Evolutionary conservation across 2,113 vertebrate genomes (phyloP).

Genomic region (Cygnus buccinator): DNA sequence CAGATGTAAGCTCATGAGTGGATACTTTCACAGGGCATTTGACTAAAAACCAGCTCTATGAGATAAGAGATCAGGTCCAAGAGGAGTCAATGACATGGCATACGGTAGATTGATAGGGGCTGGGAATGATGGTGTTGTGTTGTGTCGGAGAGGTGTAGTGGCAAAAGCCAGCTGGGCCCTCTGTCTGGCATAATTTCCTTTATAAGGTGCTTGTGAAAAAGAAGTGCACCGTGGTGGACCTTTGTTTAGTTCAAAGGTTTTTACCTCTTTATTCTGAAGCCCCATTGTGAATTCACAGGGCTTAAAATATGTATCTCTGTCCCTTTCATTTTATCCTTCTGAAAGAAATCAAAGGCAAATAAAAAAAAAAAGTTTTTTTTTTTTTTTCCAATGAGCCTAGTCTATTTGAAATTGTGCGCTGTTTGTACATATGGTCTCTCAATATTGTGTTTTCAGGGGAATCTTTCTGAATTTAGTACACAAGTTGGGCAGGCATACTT

Average conservation of each 20-base stretch:
- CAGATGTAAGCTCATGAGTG: conserved; percentile 81
- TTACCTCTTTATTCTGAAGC: conserved; percentile 96
- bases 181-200: conserved; percentile 79
- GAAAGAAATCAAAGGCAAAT: conserved; percentile 93
- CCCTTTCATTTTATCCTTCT: conserved; percentile 96
- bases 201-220: conserved; percentile 86
- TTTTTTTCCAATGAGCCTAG: conserved; percentile 80
- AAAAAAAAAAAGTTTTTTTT: conserved; percentile 69
- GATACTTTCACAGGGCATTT: conserved; percentile 82
- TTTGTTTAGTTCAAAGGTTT: conserved; percentile 99
- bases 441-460: conserved; percentile 75
- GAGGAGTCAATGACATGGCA: conserved; percentile 72
- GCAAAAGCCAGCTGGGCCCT: conserved; percentile 81
- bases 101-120: conserved; percentile 73
- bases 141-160: conserved; percentile 78
- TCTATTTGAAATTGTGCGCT: conserved; percentile 87
- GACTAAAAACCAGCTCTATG: conserved; percentile 75
- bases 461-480: conserved; percentile 62
- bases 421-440: conserved; percentile 81
- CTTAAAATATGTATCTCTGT: conserved; percentile 99
- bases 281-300: conserved; percentile 93
- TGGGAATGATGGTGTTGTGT: conserved; percentile 81
- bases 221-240: conserved; percentile 88
- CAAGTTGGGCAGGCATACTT: conserved; percentile 32
- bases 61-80: conserved; percentile 77